Conservation (phyloP, 1,140 invertebrate genomes). For the Calephelis nemesis region DNA sequence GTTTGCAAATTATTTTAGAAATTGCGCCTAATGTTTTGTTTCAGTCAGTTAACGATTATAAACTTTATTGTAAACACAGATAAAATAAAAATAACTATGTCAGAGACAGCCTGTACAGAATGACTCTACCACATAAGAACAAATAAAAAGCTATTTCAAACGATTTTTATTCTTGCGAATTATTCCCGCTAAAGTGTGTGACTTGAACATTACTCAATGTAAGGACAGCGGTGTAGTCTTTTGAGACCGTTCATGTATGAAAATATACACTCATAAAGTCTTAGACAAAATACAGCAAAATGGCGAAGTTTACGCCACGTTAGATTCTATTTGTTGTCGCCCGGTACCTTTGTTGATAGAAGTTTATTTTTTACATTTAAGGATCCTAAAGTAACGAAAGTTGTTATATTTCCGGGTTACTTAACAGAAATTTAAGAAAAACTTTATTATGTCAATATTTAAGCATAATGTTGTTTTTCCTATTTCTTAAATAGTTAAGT, state of each 20-base stretch:
- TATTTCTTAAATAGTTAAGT: too few species aligned
- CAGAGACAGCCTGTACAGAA: too few species aligned
- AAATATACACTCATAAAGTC: constrained; percentile 32
- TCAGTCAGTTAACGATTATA: too few species aligned
- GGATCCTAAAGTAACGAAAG: too few species aligned
- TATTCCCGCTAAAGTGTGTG: constrained; percentile 16
- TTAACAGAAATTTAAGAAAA: too few species aligned
- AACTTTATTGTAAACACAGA: too few species aligned
- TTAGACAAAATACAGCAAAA: constrained; percentile 20
- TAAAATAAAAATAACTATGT: too few species aligned
- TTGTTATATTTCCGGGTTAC: too few species aligned
- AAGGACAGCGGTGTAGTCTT: constrained; percentile 34
- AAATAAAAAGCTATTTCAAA: neutral
- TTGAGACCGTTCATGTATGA: constrained; percentile 37
- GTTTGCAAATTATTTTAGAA: too few species aligned
- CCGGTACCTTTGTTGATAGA: constrained; percentile 19
- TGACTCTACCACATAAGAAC: neutral
- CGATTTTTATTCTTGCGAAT: neutral
- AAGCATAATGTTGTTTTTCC: too few species aligned
- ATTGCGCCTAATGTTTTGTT: too few species aligned
- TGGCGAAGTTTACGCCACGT: constrained; percentile 36
- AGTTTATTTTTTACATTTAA: neutral
- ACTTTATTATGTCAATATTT: too few species aligned
- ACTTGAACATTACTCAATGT: constrained; percentile 27
- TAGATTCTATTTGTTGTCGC: constrained; percentile 41